Evolutionary conservation across 2,113 vertebrate species (phyloP).

Genomic region (Odobenus rosmarus): DNA sequence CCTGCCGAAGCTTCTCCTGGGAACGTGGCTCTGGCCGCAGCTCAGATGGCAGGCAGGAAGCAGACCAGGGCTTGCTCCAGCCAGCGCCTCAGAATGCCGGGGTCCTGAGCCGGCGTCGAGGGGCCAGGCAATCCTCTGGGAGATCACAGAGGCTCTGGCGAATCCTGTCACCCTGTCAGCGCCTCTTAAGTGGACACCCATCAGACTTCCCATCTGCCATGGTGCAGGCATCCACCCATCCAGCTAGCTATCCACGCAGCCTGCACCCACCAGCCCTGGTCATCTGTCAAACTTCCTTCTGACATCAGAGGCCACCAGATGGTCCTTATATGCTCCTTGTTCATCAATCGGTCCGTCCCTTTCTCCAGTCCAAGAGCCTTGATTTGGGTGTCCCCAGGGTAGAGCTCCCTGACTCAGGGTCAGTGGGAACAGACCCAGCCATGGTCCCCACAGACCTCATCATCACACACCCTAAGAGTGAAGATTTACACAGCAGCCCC

Average conservation of each 20-base stretch:
- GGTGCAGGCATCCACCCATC: neutral
- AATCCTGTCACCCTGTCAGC: neutral
- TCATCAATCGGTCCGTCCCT: neutral
- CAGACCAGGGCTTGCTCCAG: neutral
- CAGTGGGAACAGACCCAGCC: conserved; percentile 25
- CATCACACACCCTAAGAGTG: neutral
- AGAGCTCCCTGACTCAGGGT: conserved; percentile 12
- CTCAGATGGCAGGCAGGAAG: neutral
- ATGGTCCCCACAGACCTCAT: conserved; percentile 5
- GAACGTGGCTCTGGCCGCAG: neutral
- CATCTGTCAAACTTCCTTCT: conserved; percentile 60
- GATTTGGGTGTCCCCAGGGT: conserved; percentile 48
- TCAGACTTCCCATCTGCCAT: neutral
- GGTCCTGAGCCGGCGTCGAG: neutral
- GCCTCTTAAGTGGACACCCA: neutral
- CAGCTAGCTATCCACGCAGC: neutral
- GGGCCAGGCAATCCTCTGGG: neutral
- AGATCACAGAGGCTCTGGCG: neutral
- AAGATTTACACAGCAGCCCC: neutral
- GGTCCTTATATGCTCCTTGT: conserved; percentile 32
- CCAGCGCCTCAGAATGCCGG: neutral
- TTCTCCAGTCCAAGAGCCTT: conserved; percentile 24
- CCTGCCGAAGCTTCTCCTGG: neutral
- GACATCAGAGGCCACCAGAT: conserved; percentile 55
- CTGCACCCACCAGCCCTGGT: neutral